These are phyloP conservation scores for Drosophila parabipectinata DNA, from an alignment of 1,140 invertebrate species.

Conservation along the genomic window DNA sequence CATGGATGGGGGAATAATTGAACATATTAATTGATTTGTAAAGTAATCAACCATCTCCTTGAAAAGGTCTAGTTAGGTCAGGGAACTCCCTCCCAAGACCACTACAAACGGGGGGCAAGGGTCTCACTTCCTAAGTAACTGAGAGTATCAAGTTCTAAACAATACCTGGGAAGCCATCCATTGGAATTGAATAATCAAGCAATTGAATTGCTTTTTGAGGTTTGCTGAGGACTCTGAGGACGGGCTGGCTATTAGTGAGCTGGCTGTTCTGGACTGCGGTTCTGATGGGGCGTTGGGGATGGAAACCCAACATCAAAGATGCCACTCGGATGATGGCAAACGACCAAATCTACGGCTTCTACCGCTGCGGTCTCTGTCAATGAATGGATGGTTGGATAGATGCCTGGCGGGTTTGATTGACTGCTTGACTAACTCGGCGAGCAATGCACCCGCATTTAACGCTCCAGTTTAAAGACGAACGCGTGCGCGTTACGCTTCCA, in stretches of 20 bases:
- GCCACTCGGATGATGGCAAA: conserved; percentile 24
- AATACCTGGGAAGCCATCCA: conserved; percentile 5
- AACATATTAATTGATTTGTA: neutral
- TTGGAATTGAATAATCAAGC: conserved; percentile 54
- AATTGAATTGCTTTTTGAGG: conserved; percentile 71
- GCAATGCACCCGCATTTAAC: conserved; percentile 16
- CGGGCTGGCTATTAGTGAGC: conserved; percentile 22
- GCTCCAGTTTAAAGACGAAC: conserved; percentile 36
- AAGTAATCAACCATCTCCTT: neutral
- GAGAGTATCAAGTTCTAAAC: neutral
- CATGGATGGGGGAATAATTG: neutral
- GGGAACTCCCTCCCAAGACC: no score
- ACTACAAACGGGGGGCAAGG: neutral
- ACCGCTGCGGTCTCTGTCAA: neutral
- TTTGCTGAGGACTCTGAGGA: conserved; percentile 41
- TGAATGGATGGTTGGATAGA: neutral
- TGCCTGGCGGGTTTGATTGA: conserved; percentile 64
- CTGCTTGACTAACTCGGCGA: conserved; percentile 57
- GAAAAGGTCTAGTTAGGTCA: no score
- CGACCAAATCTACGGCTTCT: conserved; percentile 20
- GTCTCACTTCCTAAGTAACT: neutral
- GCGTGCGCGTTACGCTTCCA: conserved; percentile 37
- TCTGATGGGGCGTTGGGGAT: conserved; percentile 17
- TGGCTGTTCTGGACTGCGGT: conserved; percentile 37
- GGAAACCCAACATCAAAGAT: conserved; percentile 51